Evolutionary conservation across 2,888 invertebrate species (phyloP), one percentile per base, ranked within the genome.

Genomic region (Diadegma fenestrale): DNA sequence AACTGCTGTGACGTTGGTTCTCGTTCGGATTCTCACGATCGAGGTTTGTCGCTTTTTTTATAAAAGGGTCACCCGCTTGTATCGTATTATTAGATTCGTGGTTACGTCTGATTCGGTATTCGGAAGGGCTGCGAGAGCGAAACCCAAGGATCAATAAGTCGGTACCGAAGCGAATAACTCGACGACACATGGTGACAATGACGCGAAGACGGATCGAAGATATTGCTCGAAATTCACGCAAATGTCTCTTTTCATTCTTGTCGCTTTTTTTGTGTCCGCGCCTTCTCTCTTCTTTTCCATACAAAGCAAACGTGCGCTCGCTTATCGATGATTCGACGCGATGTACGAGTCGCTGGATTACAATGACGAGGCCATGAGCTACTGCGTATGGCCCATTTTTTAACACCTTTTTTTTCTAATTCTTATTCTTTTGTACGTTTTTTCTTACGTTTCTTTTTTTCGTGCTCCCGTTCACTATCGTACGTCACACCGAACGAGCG

Each of bases 401-500:
- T 37, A 19, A 54, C 72, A 37, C 43, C 22, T 68, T 72, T 72
- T 54, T 72, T 33, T 51, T 72, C n/a, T 19, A 19, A 14, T 48
- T 48, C 26, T 48, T 30, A n/a, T 7, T 69, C 58, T 37, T 19
- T 69, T 48, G 58, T 64, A 73, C 14, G 76, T 41, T 43, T 64
- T 63, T 43, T 71, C 37, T 75, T 43, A 69, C 58, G 12, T 45
- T 63, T 30, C 48, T 41, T 51, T 22, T 30, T 12, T 48, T 61
- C 43, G 48, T 19, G 26, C 69, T 37, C 75, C 17, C 80, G 45
- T 41, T 80, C 64, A 54, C 78, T 37, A 61, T 69, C 73, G 71
- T 45, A 63, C 45, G 63, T 63, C 61, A 45, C 48, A n/a, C 10
- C 14, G 19, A 75, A 75, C 33, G 75, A 73, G 26, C 73, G 1